Evolutionary conservation across 2,888 invertebrate species (phyloP).

Genomic region (Bugulina stolonifera): DNA sequence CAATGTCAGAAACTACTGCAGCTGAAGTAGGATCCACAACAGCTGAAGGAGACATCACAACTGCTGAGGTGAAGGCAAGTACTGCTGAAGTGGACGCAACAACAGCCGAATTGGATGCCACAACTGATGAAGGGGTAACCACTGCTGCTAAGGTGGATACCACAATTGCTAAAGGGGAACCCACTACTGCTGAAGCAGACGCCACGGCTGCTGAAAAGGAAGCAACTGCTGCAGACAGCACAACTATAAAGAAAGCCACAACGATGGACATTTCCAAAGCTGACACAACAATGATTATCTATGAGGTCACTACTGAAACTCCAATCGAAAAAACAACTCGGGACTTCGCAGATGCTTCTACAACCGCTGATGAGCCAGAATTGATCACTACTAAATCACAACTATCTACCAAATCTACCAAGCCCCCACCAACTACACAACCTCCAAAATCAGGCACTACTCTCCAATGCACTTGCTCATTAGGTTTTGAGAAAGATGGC

Average conservation of each 20-base stretch:
- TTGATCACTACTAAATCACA: neutral
- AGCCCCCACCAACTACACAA: neutral
- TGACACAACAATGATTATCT: no score
- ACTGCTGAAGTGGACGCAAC: neutral
- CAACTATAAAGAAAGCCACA: no score
- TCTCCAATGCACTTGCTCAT: neutral
- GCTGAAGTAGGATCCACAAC: neutral
- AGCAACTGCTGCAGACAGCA: no score
- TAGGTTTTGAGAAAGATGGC: conserved; percentile 12
- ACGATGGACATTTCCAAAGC: no score
- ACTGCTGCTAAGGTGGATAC: neutral
- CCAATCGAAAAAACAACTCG: no score
- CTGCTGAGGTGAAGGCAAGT: neutral
- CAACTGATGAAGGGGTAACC: neutral
- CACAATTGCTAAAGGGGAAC: neutral
- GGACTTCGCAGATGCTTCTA: no score
- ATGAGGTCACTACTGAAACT: no score
- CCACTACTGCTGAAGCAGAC: neutral
- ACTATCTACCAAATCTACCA: neutral
- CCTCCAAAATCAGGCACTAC: neutral
- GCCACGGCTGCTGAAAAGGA: neutral
- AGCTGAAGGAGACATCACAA: neutral
- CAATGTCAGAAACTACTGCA: no score
- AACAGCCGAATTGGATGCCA: neutral
- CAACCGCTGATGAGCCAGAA: neutral